These are phyloP conservation scores for Archips xylosteana DNA, from an alignment of 2,888 invertebrate species.

Conservation along the genomic window DNA sequence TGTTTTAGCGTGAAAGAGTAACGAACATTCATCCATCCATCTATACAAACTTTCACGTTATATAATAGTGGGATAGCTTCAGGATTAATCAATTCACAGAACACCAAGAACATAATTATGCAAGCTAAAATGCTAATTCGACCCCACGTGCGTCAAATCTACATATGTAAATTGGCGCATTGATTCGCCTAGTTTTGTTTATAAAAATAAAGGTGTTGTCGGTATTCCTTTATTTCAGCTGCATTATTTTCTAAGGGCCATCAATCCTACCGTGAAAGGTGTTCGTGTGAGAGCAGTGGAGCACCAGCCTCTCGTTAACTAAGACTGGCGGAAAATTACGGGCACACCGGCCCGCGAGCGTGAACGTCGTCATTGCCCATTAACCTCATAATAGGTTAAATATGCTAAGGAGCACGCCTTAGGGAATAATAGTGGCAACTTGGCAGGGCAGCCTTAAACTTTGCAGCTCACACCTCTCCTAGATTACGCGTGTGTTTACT, in stretches of 20 bases:
- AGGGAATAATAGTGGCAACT: constrained; percentile 60
- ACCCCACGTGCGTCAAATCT: background rate
- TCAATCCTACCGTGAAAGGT: constrained; percentile 53
- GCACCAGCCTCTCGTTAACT: constrained; percentile 60
- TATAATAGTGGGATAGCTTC: background rate
- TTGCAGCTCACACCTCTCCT: constrained; percentile 32
- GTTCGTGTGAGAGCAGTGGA: constrained; percentile 45
- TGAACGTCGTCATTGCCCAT: constrained; percentile 73
- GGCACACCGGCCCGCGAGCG: constrained; percentile 55
- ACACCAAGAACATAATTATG: background rate
- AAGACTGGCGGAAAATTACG: constrained; percentile 70
- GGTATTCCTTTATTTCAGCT: constrained; percentile 5
- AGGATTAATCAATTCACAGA: background rate
- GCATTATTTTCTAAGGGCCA: constrained; percentile 48
- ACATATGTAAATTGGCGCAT: background rate
- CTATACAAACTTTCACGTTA: too few relatives aligned
- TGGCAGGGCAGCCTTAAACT: constrained; percentile 53
- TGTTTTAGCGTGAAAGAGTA: too few relatives aligned
- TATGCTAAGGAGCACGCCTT: constrained; percentile 74
- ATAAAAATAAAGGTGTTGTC: background rate
- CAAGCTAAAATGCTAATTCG: background rate
- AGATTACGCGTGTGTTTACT: constrained; percentile 33
- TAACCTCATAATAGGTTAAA: constrained; percentile 79
- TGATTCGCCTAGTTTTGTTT: background rate
- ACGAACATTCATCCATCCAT: too few relatives aligned